A percentile compares a stretch with the other conserved stretches of the same genome.
Evolutionary conservation across 2,888 invertebrate species (phyloP).

Genomic region (Carabus problematicus): DNA sequence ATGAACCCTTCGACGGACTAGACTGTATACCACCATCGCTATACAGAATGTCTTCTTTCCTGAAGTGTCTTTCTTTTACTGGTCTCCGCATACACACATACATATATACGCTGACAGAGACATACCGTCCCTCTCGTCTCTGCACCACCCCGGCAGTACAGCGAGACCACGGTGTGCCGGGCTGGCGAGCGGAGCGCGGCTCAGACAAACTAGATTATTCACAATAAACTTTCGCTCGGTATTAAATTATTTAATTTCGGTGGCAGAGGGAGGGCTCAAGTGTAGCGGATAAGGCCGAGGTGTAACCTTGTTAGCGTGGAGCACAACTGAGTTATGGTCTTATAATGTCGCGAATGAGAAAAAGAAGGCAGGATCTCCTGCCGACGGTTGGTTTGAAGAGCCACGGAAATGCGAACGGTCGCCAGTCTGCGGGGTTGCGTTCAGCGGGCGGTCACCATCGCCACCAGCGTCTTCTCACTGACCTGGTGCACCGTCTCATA

Average conservation of each 20-base stretch:
- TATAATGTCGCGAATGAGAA: slow-evolving; percentile 60
- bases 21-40: neutral
- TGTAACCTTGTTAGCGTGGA: slow-evolving; percentile 61
- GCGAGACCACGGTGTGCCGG: slow-evolving; percentile 17
- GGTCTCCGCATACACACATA: neutral
- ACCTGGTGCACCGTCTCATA: slow-evolving; percentile 25
- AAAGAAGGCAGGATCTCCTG: slow-evolving; percentile 55
- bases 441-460: slow-evolving; percentile 52
- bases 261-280: slow-evolving; percentile 47
- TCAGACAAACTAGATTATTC: slow-evolving; percentile 60
- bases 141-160: too few species aligned
- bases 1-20: slow-evolving; percentile 9
- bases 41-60: neutral
- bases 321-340: slow-evolving; percentile 61
- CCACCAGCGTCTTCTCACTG: neutral
- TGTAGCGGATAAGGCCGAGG: slow-evolving; percentile 58
- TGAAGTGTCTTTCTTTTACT: slow-evolving; percentile 1
- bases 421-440: slow-evolving; percentile 42
- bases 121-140: too few species aligned
- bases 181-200: too few species aligned
- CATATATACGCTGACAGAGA: neutral
- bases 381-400: slow-evolving; percentile 58
- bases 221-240: slow-evolving; percentile 62
- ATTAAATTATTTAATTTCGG: slow-evolving; percentile 64
- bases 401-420: slow-evolving; percentile 10